Evolutionary conservation across 2,113 vertebrate genomes (phyloP), one percentile per base, ranked within the genome.

Genomic region (Nipponia nippon): DNA sequence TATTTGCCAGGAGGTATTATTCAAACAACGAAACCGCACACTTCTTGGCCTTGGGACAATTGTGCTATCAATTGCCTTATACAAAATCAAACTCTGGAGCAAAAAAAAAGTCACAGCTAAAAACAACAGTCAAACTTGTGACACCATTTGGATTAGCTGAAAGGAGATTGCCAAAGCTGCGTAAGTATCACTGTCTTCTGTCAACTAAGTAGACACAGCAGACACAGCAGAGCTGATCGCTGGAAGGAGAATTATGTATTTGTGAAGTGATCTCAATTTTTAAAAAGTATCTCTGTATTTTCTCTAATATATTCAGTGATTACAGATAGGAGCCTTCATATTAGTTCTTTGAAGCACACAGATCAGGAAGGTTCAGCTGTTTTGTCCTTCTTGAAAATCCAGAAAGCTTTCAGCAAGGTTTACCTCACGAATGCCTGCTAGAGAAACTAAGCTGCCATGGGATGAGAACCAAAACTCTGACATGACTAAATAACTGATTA

Each of bases 391-490:
- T 50, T 75, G 56, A 85, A 93, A 85, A 91, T 83, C 34, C 83
- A 90, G 83, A 83, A 83, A 83, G 8, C n/a, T 94, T 89, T 94
- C 89, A 94, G 36, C 52, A 79, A 71, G 56, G 34, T 76, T 91
- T 79, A 42, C 53, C 52, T 89, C 56, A 61, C 40, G 27, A 46
- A 27, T 49, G 65, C 21, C 70, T 87, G 18, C 78, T 79, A 21
- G 55, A 79, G 86, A 83, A 87, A 69, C 38, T 56, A 44, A 91
- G 52, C 82, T 95, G 84, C 70, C 25, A 5, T 14, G 46, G 25
- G 90, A 96, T 72, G 66, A 87, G 84, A 96, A 96, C 65, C 84
- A 91, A 90, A 89, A 89, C 78, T 79, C 73, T 88, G 73, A 44
- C 49, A 44, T 22, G 58, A 71, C 36, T 87, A 46, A 66, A 67